Conservation (phyloP, 2,113 vertebrate species). For the Cryptotis parvus region DNA sequence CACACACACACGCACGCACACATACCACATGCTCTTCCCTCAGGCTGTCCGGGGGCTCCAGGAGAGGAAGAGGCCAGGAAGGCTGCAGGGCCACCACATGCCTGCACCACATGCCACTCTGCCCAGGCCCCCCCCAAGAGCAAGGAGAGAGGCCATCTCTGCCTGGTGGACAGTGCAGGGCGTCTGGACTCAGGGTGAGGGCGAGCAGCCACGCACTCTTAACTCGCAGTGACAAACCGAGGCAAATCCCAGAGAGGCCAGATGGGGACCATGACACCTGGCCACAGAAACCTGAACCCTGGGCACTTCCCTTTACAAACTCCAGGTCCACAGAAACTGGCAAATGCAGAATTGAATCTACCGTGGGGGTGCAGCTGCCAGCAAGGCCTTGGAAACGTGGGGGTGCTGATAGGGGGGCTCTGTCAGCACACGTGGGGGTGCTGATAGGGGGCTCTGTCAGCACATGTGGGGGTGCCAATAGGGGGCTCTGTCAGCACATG, state of each 20-base stretch:
- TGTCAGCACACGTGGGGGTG: too few relatives aligned
- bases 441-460: too few relatives aligned
- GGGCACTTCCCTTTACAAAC: not conserved
- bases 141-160: not conserved
- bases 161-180: not conserved
- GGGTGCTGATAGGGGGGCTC: too few relatives aligned
- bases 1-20: too few relatives aligned
- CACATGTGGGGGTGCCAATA: too few relatives aligned
- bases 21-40: not conserved
- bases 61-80: not conserved
- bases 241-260: not conserved
- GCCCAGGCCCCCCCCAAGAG: not conserved
- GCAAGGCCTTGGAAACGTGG: not conserved
- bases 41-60: not conserved
- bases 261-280: not conserved
- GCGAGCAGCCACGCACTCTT: not conserved
- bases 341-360: conserved; percentile 16
- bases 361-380: not conserved
- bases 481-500: too few relatives aligned
- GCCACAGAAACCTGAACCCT: not conserved
- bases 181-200: not conserved
- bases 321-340: not conserved
- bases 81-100: not conserved
- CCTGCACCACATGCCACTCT: not conserved
- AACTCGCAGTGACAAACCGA: not conserved